Evolutionary conservation across 2,888 invertebrate genomes (phyloP).

Genomic region (Drosophila affinis): DNA sequence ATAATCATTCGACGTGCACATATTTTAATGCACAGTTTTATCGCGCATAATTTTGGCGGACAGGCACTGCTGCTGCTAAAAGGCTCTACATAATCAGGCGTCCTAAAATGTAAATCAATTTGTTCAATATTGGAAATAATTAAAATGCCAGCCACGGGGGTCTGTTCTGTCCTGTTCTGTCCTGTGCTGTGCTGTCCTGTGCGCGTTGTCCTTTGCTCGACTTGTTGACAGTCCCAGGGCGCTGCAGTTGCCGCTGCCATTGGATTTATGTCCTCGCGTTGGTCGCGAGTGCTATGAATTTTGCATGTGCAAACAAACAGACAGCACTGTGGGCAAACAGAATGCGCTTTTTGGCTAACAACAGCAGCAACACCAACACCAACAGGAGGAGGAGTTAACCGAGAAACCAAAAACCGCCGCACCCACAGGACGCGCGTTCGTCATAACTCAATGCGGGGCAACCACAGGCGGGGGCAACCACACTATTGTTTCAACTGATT

Average conservation of each 20-base stretch:
- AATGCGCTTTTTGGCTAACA: constrained; percentile 66
- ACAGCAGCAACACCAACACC: constrained; percentile 2
- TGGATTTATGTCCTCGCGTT: constrained; percentile 62
- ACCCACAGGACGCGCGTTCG: constrained; percentile 57
- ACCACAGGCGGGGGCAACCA: constrained; percentile 57
- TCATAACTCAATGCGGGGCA: constrained; percentile 69
- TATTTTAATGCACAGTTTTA: constrained; percentile 70
- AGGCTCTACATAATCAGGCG: constrained; percentile 70
- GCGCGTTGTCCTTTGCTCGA: constrained; percentile 10
- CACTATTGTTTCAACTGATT: constrained; percentile 80
- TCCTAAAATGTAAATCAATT: constrained; percentile 79
- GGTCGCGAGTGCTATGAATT: constrained; percentile 52
- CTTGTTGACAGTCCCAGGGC: constrained; percentile 59
- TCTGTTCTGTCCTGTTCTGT: constrained; percentile 4
- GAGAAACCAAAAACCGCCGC: constrained; percentile 53
- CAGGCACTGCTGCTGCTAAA: constrained; percentile 40
- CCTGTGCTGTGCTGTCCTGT: not conserved
- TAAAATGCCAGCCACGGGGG: constrained; percentile 69
- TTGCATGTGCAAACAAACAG: constrained; percentile 66
- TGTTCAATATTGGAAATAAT: constrained; percentile 81
- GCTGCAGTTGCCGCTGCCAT: constrained; percentile 30
- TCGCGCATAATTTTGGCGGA: constrained; percentile 60
- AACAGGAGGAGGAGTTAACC: constrained; percentile 9
- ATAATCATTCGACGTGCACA: constrained; percentile 65
- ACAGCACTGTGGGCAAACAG: constrained; percentile 57